Percentiles rank a stretch among this genome's conserved stretches.
These are phyloP conservation scores for Dasyprocta punctata DNA, from an alignment of 2,113 vertebrate species.

Conservation along the genomic window DNA sequence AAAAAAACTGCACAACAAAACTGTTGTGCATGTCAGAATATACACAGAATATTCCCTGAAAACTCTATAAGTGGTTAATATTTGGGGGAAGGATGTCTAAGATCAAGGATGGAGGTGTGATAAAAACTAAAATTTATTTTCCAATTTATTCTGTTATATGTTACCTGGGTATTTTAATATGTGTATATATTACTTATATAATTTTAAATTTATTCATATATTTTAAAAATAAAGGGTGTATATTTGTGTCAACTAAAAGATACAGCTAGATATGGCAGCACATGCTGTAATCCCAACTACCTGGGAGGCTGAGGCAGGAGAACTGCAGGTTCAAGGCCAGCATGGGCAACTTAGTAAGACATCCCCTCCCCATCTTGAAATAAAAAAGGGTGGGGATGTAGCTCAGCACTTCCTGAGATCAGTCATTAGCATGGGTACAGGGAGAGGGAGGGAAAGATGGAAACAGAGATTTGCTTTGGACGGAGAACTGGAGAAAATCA, in stretches of 20 bases:
- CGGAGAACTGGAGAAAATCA: not conserved
- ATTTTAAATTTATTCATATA: not conserved
- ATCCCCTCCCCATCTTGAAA: not conserved
- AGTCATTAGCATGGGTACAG: not conserved
- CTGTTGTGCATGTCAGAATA: not conserved
- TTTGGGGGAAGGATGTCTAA: not conserved
- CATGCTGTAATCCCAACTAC: not conserved
- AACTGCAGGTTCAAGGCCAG: not conserved
- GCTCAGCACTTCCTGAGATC: not conserved
- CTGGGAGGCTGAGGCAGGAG: not conserved
- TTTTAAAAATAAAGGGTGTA: not conserved
- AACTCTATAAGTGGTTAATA: not conserved
- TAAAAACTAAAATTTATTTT: not conserved
- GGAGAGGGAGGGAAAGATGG: not conserved
- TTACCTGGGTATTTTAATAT: not conserved
- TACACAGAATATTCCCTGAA: not conserved
- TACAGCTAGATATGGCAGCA: not conserved
- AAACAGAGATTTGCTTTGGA: not conserved
- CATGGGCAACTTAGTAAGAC: not conserved
- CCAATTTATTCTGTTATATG: slow-evolving; percentile 32
- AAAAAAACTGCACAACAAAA: slow-evolving; percentile 11
- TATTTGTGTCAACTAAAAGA: not conserved
- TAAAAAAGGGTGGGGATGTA: not conserved
- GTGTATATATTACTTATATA: not conserved
- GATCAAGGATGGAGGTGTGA: not conserved